Evolutionary conservation across 2,888 invertebrate genomes (phyloP), one percentile per base, ranked within the genome.

Genomic region (Drosophila emarginata): DNA sequence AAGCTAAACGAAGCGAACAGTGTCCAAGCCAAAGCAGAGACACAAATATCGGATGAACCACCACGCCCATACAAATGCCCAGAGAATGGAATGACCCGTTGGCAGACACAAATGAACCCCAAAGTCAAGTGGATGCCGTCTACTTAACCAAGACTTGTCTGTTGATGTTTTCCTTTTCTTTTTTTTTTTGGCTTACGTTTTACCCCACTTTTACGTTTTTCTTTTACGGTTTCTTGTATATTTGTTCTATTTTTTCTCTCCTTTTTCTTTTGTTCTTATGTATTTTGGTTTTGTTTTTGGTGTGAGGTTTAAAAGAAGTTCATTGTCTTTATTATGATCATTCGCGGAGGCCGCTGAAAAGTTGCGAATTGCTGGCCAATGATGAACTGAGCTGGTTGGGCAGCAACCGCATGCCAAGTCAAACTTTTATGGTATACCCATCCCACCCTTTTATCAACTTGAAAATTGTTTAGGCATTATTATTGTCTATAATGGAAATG

Each of bases 301-400:
- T 11, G 64, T 57, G 37, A 74, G 61, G 64, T 65, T 53, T 52
- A 50, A 67, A 63, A 58, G 59, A 75, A 77, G 79, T 83, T 86
- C 80, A 83, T 86, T 82, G 82, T 70, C 86, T 86, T 83, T 72
- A 80, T 75, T 73, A 61, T 72, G 61, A 77, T 79, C 77, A 81
- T 79, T 78, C 68, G 77, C 70, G 78, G 64, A 23, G 64, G 37
- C 64, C 66, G 79, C 74, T 78, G 82, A 67, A 78, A 82, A 86
- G 79, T 82, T 83, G 86, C 71, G 79, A 82, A 82, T 76, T 82
- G 86, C 36, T 66, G 70, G 72, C 71, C 77, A 79, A 72, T 83
- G 86, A 85, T 85, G 70, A 59, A 85, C 72, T 72, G 69, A 68
- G 67, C 71, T 64, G 37, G 53, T 37, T 37, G 14, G 40, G 11